Conservation (phyloP, 2,113 vertebrate species). For the Gadus chalcogrammus region DNA sequence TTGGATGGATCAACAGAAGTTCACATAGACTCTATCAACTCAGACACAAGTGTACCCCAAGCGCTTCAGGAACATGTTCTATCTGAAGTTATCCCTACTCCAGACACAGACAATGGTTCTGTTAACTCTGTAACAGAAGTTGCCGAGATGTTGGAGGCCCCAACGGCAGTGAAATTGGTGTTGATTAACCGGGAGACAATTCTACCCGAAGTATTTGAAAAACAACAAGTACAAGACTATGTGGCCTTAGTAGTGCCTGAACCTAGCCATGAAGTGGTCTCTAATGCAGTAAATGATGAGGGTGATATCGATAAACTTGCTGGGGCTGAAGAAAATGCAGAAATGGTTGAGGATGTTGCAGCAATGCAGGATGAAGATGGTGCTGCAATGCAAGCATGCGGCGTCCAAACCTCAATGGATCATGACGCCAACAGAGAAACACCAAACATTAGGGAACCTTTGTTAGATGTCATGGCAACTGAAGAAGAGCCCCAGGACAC, state of each 20-base stretch:
- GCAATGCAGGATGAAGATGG: conserved; percentile 14
- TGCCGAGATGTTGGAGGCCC: background rate
- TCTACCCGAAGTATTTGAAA: too few relatives aligned
- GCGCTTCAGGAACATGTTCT: conserved; percentile 21
- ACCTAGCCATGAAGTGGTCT: conserved; percentile 5
- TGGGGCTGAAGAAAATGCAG: conserved; percentile 9
- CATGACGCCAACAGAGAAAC: conserved; percentile 37
- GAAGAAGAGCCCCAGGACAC: conserved; percentile 41
- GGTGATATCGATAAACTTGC: conserved; percentile 30
- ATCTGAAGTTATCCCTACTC: conserved; percentile 14
- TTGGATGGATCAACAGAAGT: conserved; percentile 16
- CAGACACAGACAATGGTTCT: conserved; percentile 12
- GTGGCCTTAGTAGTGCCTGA: conserved; percentile 20
- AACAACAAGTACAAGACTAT: too few relatives aligned
- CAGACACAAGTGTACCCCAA: conserved; percentile 8
- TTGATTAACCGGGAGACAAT: too few relatives aligned
- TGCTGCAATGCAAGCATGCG: conserved; percentile 12
- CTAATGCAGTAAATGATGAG: conserved; percentile 18
- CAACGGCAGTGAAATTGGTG: too few relatives aligned
- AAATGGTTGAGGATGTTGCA: conserved; percentile 10
- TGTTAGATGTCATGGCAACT: conserved; percentile 32
- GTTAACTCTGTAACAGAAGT: background rate
- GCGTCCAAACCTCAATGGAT: conserved; percentile 4
- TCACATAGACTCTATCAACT: conserved; percentile 10
- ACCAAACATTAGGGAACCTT: conserved; percentile 35